Evolutionary conservation across 2,113 vertebrate genomes (phyloP).

Genomic region (Probosciger aterrimus): DNA sequence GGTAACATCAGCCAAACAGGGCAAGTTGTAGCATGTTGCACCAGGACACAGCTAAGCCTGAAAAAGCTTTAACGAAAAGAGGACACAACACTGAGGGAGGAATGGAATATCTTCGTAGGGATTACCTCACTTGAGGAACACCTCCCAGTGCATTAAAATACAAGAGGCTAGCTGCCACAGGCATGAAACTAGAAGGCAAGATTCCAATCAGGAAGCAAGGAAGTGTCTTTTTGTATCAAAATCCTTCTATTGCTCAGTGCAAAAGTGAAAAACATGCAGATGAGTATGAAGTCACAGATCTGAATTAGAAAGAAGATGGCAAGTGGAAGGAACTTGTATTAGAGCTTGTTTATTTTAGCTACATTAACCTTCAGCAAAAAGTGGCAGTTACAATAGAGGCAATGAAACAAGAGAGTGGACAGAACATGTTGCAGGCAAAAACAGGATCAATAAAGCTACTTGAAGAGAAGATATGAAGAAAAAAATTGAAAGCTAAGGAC

Average conservation of each 20-base stretch:
- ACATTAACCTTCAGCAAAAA: neutral
- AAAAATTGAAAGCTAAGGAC: neutral
- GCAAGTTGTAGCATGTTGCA: neutral
- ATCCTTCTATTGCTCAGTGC: neutral
- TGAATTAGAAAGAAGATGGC: neutral
- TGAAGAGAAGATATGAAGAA: neutral
- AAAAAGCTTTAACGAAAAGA: neutral
- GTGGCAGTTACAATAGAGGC: neutral
- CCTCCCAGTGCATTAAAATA: neutral
- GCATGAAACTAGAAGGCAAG: neutral
- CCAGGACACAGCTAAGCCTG: neutral
- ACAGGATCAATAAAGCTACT: neutral
- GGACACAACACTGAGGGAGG: neutral
- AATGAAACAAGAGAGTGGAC: neutral
- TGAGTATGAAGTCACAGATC: neutral
- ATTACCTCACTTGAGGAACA: neutral
- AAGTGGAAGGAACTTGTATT: neutral
- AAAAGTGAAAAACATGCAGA: neutral
- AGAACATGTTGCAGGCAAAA: neutral
- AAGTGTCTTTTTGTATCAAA: neutral
- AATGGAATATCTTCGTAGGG: neutral
- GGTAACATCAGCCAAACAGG: neutral
- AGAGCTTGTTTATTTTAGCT: neutral
- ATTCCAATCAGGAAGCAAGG: neutral
- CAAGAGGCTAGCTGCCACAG: neutral